Evolutionary conservation across 2,113 vertebrate genomes (phyloP), one percentile per base, ranked within the genome.

Genomic region (Neogale vison): DNA sequence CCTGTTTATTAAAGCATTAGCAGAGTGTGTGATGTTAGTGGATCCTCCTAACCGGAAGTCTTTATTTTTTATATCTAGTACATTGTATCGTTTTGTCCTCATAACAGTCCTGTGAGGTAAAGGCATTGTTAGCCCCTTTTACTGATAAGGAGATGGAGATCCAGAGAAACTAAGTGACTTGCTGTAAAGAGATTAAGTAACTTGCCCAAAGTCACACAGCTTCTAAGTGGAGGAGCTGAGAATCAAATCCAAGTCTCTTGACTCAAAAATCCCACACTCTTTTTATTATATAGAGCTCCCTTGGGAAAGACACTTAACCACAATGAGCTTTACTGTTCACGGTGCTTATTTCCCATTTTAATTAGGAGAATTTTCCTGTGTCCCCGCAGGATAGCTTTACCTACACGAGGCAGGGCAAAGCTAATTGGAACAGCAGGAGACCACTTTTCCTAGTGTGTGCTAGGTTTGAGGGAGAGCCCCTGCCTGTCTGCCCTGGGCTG

Each of bases 261-360:
- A 84, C 86, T 96, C 67, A 85, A 97, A 98, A 98, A 98, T 90
- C 98, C 97, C 86, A 94, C 97, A n/a, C 63, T 90, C 90, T 88
- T 74, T 63, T 93, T 69, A 59, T 80, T 87, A 52, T 72, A 52
- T 23, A 69, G 74, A 65, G 52, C 71, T 93, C 92, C 77, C 90
- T 80, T 65, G 95, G 74, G 94, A 87, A 79, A 95, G 96, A 92
- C 88, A 69, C 92, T 94, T 88, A 89, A 55, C 90, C 90, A 81
- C 90, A 88, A 7, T 57, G 95, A 93, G 93, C 84, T 95, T 96
- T 71, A 96, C 97, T 94, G 92, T 96, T 97, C 93, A 45, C 87
- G 97, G 96, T 98, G 96, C 98, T 98, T 97, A 97, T 98, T 98
- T 98, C 98, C 97, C 97, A 67, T 86, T 88, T 88, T 96, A 91